Conservation (phyloP, 2,113 vertebrate genomes). For the Phasianus colchicus region DNA sequence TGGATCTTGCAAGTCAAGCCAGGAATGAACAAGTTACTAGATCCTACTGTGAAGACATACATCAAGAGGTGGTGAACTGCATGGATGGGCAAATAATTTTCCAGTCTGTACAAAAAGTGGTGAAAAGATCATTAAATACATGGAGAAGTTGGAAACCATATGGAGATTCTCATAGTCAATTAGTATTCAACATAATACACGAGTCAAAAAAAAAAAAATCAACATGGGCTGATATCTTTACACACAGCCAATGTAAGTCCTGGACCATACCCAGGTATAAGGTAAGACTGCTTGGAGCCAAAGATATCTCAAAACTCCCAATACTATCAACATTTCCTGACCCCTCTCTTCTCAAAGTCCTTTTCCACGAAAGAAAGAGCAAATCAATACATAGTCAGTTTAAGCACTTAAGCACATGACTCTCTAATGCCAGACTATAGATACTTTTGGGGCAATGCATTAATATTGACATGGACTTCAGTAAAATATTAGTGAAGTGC, state of each 20-base stretch:
- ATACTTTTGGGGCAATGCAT: background rate
- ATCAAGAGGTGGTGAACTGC: background rate
- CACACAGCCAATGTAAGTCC: background rate
- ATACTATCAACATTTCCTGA: constrained; percentile 3
- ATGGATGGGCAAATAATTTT: background rate
- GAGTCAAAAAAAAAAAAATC: background rate
- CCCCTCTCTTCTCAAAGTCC: background rate
- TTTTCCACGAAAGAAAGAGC: constrained; percentile 6
- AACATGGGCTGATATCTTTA: background rate
- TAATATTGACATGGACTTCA: constrained; percentile 8
- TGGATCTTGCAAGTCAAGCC: background rate
- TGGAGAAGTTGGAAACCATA: background rate
- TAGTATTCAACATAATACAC: background rate
- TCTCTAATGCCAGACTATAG: background rate
- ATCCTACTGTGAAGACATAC: background rate
- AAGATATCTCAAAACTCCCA: constrained; percentile 6
- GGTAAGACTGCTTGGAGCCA: constrained; percentile 59
- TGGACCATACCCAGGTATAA: constrained; percentile 6
- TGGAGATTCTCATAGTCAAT: background rate
- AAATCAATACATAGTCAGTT: constrained; percentile 47
- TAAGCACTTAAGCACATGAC: constrained; percentile 3
- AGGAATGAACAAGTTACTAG: background rate
- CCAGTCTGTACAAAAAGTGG: background rate
- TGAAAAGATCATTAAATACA: background rate
- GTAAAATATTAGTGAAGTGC: background rate